Conservation (phyloP, 2,113 vertebrate genomes). For the Chionodraco myersi region DNA sequence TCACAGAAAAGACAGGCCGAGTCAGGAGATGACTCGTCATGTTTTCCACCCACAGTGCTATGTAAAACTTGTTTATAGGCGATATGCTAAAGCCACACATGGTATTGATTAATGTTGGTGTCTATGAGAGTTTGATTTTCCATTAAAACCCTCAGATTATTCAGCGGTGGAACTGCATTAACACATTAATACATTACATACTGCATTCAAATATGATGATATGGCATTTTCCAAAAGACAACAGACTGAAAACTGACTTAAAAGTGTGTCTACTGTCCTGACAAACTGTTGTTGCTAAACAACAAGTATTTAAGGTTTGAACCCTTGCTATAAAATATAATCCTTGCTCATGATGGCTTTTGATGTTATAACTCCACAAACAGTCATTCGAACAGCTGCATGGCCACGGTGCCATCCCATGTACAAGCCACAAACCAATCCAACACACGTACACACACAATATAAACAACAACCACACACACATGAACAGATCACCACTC, state of each 20-base stretch:
- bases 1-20: conserved; percentile 23
- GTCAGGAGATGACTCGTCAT: conserved; percentile 18
- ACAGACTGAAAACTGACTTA: neutral
- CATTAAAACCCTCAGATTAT: neutral
- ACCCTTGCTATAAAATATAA: conserved; percentile 10
- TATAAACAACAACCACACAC: neutral
- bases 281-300: neutral
- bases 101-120: neutral
- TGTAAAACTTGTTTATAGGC: conserved; percentile 4
- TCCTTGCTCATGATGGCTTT: neutral
- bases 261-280: neutral
- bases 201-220: neutral
- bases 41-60: neutral
- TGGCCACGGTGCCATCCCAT: neutral
- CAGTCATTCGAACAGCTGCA: neutral
- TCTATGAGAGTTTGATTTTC: neutral
- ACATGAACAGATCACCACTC: conserved; percentile 1
- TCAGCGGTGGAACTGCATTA: neutral
- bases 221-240: neutral
- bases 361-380: neutral
- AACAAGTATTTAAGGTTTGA: conserved; percentile 8
- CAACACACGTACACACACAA: neutral
- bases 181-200: neutral
- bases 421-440: neutral
- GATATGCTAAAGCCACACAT: neutral